These are phyloP conservation scores for Augochlorella aurata DNA, from an alignment of 2,888 invertebrate species.

Conservation along the genomic window DNA sequence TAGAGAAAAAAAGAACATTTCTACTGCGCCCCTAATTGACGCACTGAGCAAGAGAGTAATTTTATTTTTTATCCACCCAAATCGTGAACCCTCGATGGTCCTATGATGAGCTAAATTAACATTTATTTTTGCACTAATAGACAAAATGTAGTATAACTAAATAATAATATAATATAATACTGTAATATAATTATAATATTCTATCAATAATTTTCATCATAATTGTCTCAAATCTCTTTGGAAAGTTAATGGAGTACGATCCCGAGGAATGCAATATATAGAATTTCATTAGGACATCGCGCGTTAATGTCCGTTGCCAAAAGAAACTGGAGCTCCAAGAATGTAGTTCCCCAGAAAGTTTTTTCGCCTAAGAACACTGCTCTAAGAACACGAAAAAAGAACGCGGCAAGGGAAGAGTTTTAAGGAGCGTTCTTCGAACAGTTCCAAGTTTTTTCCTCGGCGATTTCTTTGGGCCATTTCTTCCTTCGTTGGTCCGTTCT, in stretches of 20 bases:
- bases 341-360: background rate
- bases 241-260: background rate
- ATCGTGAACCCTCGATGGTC: no score
- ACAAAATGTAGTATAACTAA: no score
- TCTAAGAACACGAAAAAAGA: background rate
- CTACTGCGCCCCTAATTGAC: no score
- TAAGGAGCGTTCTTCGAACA: conserved; percentile 11
- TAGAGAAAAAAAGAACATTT: no score
- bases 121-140: no score
- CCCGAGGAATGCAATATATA: background rate
- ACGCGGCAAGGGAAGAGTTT: background rate
- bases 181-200: no score
- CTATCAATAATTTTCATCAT: no score
- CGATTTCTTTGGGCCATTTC: background rate
- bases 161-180: no score
- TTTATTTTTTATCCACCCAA: no score
- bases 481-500: background rate
- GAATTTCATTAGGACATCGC: background rate
- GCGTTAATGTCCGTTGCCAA: background rate
- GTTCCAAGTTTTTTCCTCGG: background rate
- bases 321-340: background rate
- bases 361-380: background rate
- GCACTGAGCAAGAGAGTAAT: no score
- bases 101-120: no score
- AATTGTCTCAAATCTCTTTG: background rate